phyloP scores from a whole-genome alignment of 1,140 invertebrate species.

The Drosophila pandora region DNA sequence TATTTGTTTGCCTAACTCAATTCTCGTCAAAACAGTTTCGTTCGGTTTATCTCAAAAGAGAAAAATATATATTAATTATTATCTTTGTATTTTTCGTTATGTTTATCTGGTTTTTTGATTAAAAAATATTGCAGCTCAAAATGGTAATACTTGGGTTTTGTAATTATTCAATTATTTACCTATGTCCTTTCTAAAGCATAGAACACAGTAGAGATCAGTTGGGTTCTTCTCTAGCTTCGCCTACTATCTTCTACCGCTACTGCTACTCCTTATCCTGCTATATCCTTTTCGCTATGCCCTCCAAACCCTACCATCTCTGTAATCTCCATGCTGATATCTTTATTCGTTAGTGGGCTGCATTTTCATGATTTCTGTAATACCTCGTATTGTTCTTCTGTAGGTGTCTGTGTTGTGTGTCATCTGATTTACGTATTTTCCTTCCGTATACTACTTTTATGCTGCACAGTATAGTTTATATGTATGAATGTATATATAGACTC shows the following conservation, averaged over 20 bases:
- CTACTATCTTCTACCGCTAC: constrained; percentile 18
- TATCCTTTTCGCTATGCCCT: constrained; percentile 19
- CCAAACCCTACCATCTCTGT: constrained; percentile 1
- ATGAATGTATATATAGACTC: constrained; percentile 55
- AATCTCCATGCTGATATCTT: constrained; percentile 38
- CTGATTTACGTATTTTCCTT: constrained; percentile 72
- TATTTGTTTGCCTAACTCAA: constrained; percentile 69
- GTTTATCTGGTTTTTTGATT: constrained; percentile 62
- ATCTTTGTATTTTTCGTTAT: constrained; percentile 62
- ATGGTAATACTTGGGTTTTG: constrained; percentile 74
- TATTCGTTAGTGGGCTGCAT: constrained; percentile 31
- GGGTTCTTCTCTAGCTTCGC: constrained; percentile 23
- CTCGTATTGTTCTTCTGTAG: constrained; percentile 18
- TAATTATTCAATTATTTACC: constrained; percentile 39
- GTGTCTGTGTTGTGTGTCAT: constrained; percentile 52
- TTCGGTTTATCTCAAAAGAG: constrained; percentile 79
- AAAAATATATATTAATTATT: constrained; percentile 82
- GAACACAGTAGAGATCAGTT: constrained; percentile 73
- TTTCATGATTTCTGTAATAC: constrained; percentile 26
- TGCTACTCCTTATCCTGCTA: constrained; percentile 23
- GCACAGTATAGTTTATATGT: constrained; percentile 47
- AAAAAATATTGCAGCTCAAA: constrained; percentile 81
- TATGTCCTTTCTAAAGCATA: constrained; percentile 54
- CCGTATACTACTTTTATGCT: constrained; percentile 53
- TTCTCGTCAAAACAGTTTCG: constrained; percentile 72